Percentiles rank a stretch among this genome's conserved stretches.
Evolutionary conservation across 1,140 invertebrate species (phyloP).

Genomic region (Aphelenchoides fujianensis): DNA sequence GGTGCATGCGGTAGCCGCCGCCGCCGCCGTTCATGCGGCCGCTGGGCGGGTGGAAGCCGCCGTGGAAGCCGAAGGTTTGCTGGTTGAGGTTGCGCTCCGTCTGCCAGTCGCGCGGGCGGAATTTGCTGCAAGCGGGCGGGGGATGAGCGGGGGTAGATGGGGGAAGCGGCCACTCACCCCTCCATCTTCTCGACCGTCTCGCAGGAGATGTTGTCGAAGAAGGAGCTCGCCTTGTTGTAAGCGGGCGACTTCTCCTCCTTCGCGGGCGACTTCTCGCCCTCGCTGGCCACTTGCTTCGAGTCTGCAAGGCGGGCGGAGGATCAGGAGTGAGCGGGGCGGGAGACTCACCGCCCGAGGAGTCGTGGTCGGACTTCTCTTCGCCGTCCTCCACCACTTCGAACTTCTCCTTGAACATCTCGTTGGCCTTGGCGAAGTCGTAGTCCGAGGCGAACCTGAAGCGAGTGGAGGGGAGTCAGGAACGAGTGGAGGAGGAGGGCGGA

Average conservation of each 20-base stretch:
- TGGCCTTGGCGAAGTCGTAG: slow-evolving; percentile 14
- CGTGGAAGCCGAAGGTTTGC: slow-evolving; percentile 11
- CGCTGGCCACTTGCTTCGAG: neutral
- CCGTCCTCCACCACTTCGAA: neutral
- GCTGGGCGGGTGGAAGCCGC: slow-evolving; percentile 15
- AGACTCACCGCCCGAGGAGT: neutral
- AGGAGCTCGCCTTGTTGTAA: slow-evolving; percentile 11
- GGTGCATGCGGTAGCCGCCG: neutral
- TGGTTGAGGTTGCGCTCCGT: slow-evolving; percentile 15
- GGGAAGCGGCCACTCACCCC: neutral
- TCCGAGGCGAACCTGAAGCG: neutral
- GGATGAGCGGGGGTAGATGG: neutral
- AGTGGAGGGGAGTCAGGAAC: neutral
- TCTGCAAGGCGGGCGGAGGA: neutral
- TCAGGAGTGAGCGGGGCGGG: neutral
- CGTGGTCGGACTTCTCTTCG: neutral
- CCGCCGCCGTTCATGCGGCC: slow-evolving; percentile 2
- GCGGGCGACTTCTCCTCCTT: neutral
- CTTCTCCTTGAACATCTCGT: slow-evolving; percentile 10
- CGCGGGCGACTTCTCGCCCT: no score
- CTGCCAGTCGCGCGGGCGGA: slow-evolving; percentile 8
- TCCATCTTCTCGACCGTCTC: slow-evolving; percentile 14
- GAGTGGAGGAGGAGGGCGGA: neutral
- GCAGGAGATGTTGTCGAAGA: slow-evolving; percentile 22
- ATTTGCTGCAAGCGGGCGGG: slow-evolving; percentile 3